Evolutionary conservation across 64 coral and sea anemone genomes (phyloP).

Genomic region (Orbicella faveolata): DNA sequence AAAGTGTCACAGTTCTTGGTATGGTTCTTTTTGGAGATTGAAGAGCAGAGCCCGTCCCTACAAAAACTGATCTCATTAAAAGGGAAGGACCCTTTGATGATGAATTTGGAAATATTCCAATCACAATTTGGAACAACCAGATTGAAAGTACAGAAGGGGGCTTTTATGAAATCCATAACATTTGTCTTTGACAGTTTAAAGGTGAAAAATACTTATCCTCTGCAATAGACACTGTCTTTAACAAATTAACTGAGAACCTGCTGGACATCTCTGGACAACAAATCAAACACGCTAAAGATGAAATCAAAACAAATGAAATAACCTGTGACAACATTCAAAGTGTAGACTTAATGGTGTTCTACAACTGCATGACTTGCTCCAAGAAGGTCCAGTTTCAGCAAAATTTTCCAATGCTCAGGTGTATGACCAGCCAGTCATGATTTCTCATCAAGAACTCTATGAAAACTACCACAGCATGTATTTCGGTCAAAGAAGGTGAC

Average conservation of each 20-base stretch:
- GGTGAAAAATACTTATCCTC: conserved; percentile 72
- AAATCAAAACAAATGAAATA: conserved; percentile 51
- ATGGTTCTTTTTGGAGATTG: conserved; percentile 63
- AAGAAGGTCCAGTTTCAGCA: conserved; percentile 60
- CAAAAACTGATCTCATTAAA: conserved; percentile 58
- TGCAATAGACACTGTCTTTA: conserved; percentile 51
- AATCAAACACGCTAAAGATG: conserved; percentile 44
- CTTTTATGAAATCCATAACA: conserved; percentile 69
- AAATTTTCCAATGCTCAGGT: conserved; percentile 56
- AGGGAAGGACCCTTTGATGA: conserved; percentile 70
- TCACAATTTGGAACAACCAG: conserved; percentile 76
- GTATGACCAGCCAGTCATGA: conserved; percentile 41
- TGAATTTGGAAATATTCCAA: conserved; percentile 60
- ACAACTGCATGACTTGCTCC: conserved; percentile 52
- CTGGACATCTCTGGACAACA: conserved; percentile 41
- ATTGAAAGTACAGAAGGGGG: conserved; percentile 44
- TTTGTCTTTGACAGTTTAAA: conserved; percentile 67
- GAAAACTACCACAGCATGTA: conserved; percentile 32
- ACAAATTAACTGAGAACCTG: conserved; percentile 44
- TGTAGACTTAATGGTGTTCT: conserved; percentile 45
- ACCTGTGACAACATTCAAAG: conserved; percentile 52
- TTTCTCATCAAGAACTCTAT: conserved; percentile 59
- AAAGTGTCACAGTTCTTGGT: conserved; percentile 46
- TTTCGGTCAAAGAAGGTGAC: conserved; percentile 26
- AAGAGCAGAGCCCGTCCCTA: conserved; percentile 53